Conservation (phyloP, 2,113 vertebrate genomes). For the Andinoacara biseriatus region DNA sequence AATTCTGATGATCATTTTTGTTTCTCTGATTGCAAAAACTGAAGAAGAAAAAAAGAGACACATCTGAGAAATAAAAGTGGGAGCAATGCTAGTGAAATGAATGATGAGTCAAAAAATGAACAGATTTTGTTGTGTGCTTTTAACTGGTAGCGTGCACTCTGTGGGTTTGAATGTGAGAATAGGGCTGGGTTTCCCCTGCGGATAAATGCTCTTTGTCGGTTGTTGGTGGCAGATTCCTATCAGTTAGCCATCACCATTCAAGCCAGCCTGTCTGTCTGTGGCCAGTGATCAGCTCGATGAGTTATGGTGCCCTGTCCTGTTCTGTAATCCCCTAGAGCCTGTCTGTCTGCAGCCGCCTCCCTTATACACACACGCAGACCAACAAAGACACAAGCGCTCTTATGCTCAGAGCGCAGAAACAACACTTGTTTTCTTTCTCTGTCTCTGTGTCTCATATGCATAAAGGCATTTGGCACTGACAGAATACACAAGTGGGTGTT, state of each 20-base stretch:
- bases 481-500: conserved; percentile 17
- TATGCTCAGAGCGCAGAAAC: conserved; percentile 48
- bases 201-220: conserved; percentile 74
- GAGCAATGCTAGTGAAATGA: background rate
- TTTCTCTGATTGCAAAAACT: background rate
- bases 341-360: conserved; percentile 76
- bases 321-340: conserved; percentile 78
- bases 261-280: conserved; percentile 74
- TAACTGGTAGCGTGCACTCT: conserved; percentile 5
- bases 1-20: background rate
- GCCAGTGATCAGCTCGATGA: conserved; percentile 67
- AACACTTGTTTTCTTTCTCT: conserved; percentile 70
- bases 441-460: conserved; percentile 33
- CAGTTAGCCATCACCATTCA: conserved; percentile 74
- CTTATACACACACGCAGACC: conserved; percentile 70
- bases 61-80: conserved; percentile 4
- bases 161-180: conserved; percentile 57
- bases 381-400: conserved; percentile 67
- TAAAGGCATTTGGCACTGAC: conserved; percentile 10
- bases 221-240: conserved; percentile 75
- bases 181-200: conserved; percentile 64
- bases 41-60: background rate
- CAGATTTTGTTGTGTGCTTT: conserved; percentile 9
- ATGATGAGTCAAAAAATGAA: conserved; percentile 39
- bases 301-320: conserved; percentile 76